phyloP scores from a whole-genome alignment of 2,113 vertebrate genomes.

The Rhadina sibilatrix region DNA sequence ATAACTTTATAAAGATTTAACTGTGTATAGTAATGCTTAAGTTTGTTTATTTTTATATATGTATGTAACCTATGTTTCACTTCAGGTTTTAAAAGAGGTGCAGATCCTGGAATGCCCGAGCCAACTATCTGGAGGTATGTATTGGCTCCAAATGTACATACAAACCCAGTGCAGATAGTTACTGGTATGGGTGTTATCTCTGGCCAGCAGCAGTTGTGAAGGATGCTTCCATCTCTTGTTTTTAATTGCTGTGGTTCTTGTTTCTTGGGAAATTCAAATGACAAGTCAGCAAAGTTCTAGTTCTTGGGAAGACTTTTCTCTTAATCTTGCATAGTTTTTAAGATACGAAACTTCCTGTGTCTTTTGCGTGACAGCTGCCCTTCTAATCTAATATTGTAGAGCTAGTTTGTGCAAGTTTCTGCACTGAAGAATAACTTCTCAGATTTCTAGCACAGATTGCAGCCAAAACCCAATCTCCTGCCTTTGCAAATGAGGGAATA shows the following conservation, averaged over 20 bases:
- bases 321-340: background rate
- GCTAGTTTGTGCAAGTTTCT: background rate
- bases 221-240: background rate
- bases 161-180: background rate
- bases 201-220: background rate
- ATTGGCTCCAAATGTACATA: background rate
- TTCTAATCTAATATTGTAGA: background rate
- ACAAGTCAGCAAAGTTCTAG: background rate
- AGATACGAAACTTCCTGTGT: background rate
- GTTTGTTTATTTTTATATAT: background rate
- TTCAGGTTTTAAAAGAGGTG: slow-evolving; percentile 94
- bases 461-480: background rate
- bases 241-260: background rate
- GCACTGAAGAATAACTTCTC: background rate
- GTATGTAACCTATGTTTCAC: background rate
- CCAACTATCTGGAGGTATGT: slow-evolving; percentile 89
- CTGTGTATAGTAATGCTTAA: no score
- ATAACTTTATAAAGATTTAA: background rate
- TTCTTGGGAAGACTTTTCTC: background rate
- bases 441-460: background rate
- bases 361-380: background rate
- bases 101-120: slow-evolving; percentile 97
- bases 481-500: background rate
- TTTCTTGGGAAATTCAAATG: background rate
- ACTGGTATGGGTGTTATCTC: background rate